Evolutionary conservation across 2,888 invertebrate genomes (phyloP).

Genomic region (Stenchaetothrips biformis): DNA sequence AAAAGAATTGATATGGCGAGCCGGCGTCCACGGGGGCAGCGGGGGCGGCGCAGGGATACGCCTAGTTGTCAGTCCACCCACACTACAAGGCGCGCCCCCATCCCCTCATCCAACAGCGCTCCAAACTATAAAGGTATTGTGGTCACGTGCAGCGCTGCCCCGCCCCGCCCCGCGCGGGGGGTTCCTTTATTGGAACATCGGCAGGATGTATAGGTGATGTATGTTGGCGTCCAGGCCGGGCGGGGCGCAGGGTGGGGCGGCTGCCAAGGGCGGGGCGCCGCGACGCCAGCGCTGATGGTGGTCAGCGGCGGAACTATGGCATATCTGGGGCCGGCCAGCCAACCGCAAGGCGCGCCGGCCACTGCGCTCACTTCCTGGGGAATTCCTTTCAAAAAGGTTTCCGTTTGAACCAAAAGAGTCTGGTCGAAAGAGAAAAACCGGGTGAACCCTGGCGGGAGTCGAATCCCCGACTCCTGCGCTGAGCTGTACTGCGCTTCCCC

Average conservation of each 20-base stretch:
- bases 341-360: too few species aligned
- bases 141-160: constrained; percentile 11
- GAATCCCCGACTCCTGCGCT: too few species aligned
- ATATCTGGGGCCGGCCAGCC: too few species aligned
- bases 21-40: neutral
- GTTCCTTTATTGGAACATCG: constrained; percentile 17
- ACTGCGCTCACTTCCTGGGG: too few species aligned
- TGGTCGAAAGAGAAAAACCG: too few species aligned
- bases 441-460: too few species aligned
- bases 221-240: constrained; percentile 22
- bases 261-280: neutral
- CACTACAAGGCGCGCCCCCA: neutral
- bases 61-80: constrained; percentile 17
- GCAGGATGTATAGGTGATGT: constrained; percentile 22
- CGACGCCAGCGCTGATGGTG: neutral
- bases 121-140: constrained; percentile 25
- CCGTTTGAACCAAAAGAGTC: too few species aligned
- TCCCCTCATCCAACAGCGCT: neutral
- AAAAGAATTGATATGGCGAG: neutral
- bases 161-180: neutral
- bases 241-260: neutral
- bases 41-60: neutral
- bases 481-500: too few species aligned
- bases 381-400: too few species aligned
- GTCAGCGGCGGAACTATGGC: too few species aligned